These are phyloP conservation scores for Pimephales promelas DNA, from an alignment of 2,113 vertebrate species.

Conservation along the genomic window DNA sequence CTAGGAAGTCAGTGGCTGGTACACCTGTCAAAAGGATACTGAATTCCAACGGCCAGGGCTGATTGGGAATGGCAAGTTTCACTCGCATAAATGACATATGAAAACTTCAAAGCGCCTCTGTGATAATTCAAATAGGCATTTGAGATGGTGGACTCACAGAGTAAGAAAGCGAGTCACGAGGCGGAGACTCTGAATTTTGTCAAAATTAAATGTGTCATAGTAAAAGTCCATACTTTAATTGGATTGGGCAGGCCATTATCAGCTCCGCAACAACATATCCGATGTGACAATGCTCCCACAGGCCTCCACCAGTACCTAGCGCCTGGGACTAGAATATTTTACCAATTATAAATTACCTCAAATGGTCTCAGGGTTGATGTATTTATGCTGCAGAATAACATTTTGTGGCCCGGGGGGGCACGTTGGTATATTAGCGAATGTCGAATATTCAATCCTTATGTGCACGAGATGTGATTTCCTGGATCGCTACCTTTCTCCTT, in stretches of 20 bases:
- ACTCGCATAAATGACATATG: slow-evolving; percentile 30
- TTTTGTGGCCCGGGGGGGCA: not conserved
- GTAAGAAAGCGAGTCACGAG: not conserved
- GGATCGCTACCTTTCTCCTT: not conserved
- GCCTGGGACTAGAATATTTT: slow-evolving; percentile 16
- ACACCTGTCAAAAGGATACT: slow-evolving; percentile 35
- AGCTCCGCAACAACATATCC: slow-evolving; percentile 12
- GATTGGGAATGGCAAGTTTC: slow-evolving; percentile 18
- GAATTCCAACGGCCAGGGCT: slow-evolving; percentile 10
- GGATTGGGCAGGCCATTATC: slow-evolving; percentile 41
- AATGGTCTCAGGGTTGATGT: slow-evolving; percentile 11
- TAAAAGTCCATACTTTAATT: slow-evolving; percentile 26
- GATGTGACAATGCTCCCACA: slow-evolving; percentile 22
- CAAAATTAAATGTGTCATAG: slow-evolving; percentile 24
- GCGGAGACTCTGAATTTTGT: not conserved
- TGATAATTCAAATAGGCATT: slow-evolving; percentile 39
- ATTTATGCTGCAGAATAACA: not conserved
- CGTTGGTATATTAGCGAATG: slow-evolving; percentile 19
- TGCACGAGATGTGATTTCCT: slow-evolving; percentile 15
- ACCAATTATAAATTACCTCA: slow-evolving; percentile 32
- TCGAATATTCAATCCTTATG: not conserved
- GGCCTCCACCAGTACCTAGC: not conserved
- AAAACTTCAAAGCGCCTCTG: slow-evolving; percentile 12
- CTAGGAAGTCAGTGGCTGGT: slow-evolving; percentile 17
- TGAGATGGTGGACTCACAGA: not conserved